A percentile compares a stretch with the other conserved stretches of the same genome.
Evolutionary conservation across 2,113 vertebrate species (phyloP).

Genomic region (Octodon degus): DNA sequence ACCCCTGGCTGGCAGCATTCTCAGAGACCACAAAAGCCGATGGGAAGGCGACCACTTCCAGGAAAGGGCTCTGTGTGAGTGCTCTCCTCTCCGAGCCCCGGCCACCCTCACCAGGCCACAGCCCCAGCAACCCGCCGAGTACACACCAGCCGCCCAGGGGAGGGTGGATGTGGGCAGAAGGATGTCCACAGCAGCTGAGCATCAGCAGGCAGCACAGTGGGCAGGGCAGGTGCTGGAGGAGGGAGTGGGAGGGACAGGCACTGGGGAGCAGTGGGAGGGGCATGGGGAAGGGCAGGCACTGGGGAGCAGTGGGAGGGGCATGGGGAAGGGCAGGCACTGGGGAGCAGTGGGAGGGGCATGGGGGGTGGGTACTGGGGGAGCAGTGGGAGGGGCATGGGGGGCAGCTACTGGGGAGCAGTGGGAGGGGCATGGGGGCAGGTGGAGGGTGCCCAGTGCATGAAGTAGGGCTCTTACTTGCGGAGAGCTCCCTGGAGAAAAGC

Average conservation of each 20-base stretch:
- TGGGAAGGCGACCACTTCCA: accelerated
- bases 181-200: neutral
- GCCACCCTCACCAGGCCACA: neutral
- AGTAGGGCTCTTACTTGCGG: conserved; percentile 95
- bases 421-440: neutral
- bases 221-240: neutral
- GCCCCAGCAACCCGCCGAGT: neutral
- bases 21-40: neutral
- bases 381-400: neutral
- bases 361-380: too few relatives aligned
- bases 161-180: neutral
- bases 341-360: too few relatives aligned
- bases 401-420: neutral
- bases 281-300: too few relatives aligned
- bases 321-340: neutral
- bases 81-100: neutral
- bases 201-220: accelerated
- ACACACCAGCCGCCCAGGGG: neutral
- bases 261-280: neutral
- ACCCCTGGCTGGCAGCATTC: neutral
- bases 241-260: too few relatives aligned
- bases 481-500: conserved; percentile 99
- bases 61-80: neutral
- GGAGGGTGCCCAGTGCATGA: neutral
- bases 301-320: neutral